Evolutionary conservation across 2,797 vertebrate species (phyloP).

Genomic region (Cetoscarus ocellatus): DNA sequence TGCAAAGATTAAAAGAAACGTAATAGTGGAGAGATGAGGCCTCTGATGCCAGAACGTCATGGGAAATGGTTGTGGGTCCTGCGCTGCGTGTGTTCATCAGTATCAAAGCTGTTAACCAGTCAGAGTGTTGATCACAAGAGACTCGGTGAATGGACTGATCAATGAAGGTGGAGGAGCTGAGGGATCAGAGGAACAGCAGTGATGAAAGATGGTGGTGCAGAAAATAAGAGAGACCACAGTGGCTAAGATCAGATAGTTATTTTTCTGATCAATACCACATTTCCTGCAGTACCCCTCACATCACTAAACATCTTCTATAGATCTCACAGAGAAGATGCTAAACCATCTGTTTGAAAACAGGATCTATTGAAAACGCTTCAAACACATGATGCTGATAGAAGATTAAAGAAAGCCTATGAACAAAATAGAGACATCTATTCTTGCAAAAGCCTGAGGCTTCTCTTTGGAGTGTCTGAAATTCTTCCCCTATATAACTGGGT

Average conservation of each 20-base stretch:
- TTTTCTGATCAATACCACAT: constrained; percentile 54
- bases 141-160: constrained; percentile 56
- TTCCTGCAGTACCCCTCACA: constrained; percentile 30
- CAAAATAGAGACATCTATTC: constrained; percentile 3
- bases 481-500: constrained; percentile 8
- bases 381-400: constrained; percentile 23
- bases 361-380: constrained; percentile 18
- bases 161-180: constrained; percentile 41
- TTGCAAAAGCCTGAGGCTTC: constrained; percentile 16
- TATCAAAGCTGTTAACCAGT: constrained; percentile 58
- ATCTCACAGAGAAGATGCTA: constrained; percentile 4
- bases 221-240: constrained; percentile 5
- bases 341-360: neutral
- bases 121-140: constrained; percentile 66
- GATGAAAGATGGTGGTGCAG: constrained; percentile 39
- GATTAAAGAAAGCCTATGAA: constrained; percentile 11
- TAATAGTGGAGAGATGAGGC: constrained; percentile 48
- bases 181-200: constrained; percentile 35
- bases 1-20: constrained; percentile 22
- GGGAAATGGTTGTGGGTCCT: constrained; percentile 1
- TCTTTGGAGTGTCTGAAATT: constrained; percentile 8
- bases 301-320: constrained; percentile 21
- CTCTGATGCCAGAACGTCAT: constrained; percentile 27
- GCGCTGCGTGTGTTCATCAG: neutral
- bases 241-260: constrained; percentile 53